These are phyloP conservation scores for Eublepharis macularius DNA, from an alignment of 2,113 vertebrate species.

Conservation along the genomic window DNA sequence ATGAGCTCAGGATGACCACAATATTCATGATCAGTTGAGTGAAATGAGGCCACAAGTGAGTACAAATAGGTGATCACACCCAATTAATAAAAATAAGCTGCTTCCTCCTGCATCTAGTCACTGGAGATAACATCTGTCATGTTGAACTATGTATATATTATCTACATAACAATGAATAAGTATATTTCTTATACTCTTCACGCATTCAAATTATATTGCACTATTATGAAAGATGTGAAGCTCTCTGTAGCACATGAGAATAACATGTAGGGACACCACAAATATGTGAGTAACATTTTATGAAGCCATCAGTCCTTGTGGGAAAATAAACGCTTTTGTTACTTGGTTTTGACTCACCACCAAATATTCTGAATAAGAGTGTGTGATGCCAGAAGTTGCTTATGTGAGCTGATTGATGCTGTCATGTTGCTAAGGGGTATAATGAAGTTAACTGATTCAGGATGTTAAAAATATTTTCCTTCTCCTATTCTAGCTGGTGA, in stretches of 20 bases:
- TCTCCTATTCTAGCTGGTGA: conserved; percentile 55
- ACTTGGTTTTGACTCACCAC: conserved; percentile 62
- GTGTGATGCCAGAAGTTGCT: conserved; percentile 62
- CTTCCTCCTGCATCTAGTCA: conserved; percentile 36
- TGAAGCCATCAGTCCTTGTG: conserved; percentile 61
- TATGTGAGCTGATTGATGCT: conserved; percentile 63
- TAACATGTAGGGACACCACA: conserved; percentile 52
- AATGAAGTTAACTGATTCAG: conserved; percentile 61
- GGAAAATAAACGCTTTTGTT: conserved; percentile 72
- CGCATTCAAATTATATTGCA: conserved; percentile 39
- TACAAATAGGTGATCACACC: conserved; percentile 36
- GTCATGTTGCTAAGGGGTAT: conserved; percentile 63
- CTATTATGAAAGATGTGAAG: conserved; percentile 50
- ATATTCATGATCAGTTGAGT: conserved; percentile 51
- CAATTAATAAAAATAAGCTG: conserved; percentile 27
- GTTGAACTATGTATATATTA: conserved; percentile 27
- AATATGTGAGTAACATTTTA: conserved; percentile 55
- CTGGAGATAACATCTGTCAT: conserved; percentile 45
- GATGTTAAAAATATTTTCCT: conserved; percentile 64
- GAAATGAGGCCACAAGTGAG: conserved; percentile 28
- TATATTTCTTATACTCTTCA: conserved; percentile 37
- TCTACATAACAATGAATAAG: conserved; percentile 23
- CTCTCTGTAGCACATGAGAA: conserved; percentile 54
- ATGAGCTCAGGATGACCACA: conserved; percentile 24
- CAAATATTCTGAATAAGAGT: conserved; percentile 71